These are phyloP conservation scores for Natator depressus DNA, from an alignment of 2,113 vertebrate species.

Conservation along the genomic window DNA sequence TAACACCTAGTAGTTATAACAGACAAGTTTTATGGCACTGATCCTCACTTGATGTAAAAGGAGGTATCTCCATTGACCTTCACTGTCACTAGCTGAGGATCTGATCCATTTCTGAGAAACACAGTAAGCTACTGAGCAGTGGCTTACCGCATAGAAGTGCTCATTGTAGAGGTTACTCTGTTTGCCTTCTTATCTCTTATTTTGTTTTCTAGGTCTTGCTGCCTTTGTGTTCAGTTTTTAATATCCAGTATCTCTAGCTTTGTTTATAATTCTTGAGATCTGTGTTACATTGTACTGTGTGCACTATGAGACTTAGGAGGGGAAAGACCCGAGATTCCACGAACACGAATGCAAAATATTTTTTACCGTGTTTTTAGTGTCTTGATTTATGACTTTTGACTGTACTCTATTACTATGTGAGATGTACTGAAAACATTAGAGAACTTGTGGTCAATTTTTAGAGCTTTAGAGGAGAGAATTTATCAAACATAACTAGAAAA, in stretches of 20 bases:
- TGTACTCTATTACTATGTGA: not conserved
- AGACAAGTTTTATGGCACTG: not conserved
- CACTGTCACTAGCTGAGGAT: not conserved
- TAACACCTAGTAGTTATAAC: not conserved
- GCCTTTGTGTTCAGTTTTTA: not conserved
- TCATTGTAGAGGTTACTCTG: not conserved
- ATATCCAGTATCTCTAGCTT: not conserved
- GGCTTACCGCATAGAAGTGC: not conserved
- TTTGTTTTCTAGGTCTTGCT: not conserved
- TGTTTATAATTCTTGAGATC: not conserved
- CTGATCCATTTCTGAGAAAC: not conserved
- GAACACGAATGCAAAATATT: not conserved
- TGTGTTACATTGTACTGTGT: not conserved
- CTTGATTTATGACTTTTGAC: not conserved
- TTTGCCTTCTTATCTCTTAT: not conserved
- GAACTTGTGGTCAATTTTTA: not conserved
- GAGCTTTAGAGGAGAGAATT: not conserved
- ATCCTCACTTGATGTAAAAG: not conserved
- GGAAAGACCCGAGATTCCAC: not conserved
- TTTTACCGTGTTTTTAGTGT: not conserved
- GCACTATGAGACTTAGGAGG: not conserved
- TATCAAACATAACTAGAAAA: conserved; percentile 5
- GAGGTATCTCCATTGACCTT: not conserved
- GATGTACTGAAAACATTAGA: not conserved
- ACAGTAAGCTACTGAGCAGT: not conserved